These are phyloP conservation scores for Palloptera scutellata DNA, from an alignment of 2,888 invertebrate species.

Conservation along the genomic window DNA sequence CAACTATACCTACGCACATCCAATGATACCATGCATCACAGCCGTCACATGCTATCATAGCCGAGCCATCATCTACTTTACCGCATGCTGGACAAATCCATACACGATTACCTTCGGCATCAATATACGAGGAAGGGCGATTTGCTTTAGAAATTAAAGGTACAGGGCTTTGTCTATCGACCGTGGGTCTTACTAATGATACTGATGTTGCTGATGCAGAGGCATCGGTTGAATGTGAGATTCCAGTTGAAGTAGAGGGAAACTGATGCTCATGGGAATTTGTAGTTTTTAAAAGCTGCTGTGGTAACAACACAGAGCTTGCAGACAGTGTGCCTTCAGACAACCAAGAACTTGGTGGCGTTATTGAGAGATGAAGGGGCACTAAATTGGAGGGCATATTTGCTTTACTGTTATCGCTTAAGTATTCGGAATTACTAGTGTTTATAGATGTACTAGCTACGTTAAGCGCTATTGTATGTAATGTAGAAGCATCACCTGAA, in stretches of 20 bases:
- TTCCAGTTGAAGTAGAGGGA: slow-evolving; percentile 14
- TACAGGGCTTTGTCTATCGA: slow-evolving; percentile 41
- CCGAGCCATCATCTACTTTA: too few relatives aligned
- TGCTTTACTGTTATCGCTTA: slow-evolving; percentile 24
- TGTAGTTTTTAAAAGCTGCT: slow-evolving; percentile 49
- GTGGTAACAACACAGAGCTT: too few relatives aligned
- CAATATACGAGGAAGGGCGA: slow-evolving; percentile 61
- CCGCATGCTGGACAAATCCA: too few relatives aligned
- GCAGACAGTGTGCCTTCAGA: too few relatives aligned
- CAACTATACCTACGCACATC: slow-evolving; percentile 86
- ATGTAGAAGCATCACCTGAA: slow-evolving; percentile 30
- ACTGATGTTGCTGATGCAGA: too few relatives aligned
- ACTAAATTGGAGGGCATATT: slow-evolving; percentile 22
- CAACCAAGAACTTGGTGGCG: slow-evolving; percentile 47
- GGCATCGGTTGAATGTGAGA: slow-evolving; percentile 7
- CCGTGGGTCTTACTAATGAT: not conserved
- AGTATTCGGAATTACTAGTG: slow-evolving; percentile 26
- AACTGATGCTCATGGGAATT: too few relatives aligned
- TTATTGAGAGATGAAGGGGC: slow-evolving; percentile 29
- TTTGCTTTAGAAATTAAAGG: too few relatives aligned
- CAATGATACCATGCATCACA: too few relatives aligned
- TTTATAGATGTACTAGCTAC: slow-evolving; percentile 21
- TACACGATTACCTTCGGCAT: too few relatives aligned
- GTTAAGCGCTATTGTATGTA: slow-evolving; percentile 16
- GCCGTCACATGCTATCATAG: too few relatives aligned